Evolutionary conservation across 2,888 invertebrate species (phyloP), one percentile per base, ranked within the genome.

Genomic region (Ellobium chinense): DNA sequence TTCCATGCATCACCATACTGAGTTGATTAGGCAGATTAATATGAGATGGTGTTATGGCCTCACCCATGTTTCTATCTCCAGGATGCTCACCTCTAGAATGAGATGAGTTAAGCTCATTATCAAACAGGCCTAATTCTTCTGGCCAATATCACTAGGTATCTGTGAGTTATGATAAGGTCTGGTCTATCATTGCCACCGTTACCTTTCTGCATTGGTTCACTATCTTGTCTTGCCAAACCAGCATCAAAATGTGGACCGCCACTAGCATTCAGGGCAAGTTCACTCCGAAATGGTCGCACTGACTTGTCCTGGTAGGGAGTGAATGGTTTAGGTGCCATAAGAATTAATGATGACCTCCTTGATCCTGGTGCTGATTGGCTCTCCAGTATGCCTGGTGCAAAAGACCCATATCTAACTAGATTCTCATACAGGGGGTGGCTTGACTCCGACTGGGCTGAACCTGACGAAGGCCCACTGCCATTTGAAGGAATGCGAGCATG

Each of bases 281-380:
- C 82, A 63, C 84, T 84, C 7, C 58, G 69, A 69, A 84, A 84
- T 29, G 84, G 81, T 21, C 78, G 62, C 18, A 78, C 70, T 0
- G 80, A 63, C 56, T 66, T 79, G 72, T 82, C 84, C 74, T 85
- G 83, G 65, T 85, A 88, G 7, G 86, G 88, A 27, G 85, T 85
- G 75, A 89, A 91, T 31, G 90, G 91, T 82, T 89, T 89, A 7
- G 90, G 89, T n/a, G 87, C 84, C 82, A 90, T 84, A 18, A 90
- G 87, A 68, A 84, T 86, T 27, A 86, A 81, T 58, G 89, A 89
- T 2, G 88, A 84, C 27, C 88, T 84, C 7, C 90, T 83, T 14
- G 89, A 86, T 1, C 83, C 80, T 27, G 84, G 81, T 7, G 82
- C 83, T 2, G 86, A 84, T 9, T 83, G 82, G 39, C 62, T 84